Conservation (phyloP, 1,140 invertebrate species). For the Neuroterus valhalla region DNA sequence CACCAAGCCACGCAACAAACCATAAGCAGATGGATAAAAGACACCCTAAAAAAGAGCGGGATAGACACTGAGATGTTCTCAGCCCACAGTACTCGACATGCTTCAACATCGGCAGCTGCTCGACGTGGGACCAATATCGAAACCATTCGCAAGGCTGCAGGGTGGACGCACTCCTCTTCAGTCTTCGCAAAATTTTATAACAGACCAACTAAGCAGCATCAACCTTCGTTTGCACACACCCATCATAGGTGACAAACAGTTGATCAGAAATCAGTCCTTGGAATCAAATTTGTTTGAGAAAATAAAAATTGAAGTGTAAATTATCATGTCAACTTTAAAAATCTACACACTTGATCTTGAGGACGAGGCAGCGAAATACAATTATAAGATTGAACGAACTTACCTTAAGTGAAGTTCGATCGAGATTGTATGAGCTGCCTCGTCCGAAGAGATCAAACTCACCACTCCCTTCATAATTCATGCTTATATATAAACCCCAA, state of each 20-base stretch:
- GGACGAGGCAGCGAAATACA: too few species aligned
- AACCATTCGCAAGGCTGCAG: not conserved
- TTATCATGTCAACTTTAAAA: not conserved
- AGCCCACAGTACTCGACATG: not conserved
- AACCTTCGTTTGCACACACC: not conserved
- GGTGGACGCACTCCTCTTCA: conserved; percentile 26
- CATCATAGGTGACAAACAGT: not conserved
- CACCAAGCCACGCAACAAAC: not conserved
- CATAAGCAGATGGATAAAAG: conserved; percentile 1
- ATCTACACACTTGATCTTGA: not conserved
- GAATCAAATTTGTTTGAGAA: too few species aligned
- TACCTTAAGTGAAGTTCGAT: too few species aligned
- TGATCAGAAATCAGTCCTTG: too few species aligned
- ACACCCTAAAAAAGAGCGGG: not conserved
- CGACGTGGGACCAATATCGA: not conserved
- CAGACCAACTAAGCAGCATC: not conserved
- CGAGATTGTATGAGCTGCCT: too few species aligned
- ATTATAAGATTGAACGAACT: too few species aligned
- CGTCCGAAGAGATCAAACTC: too few species aligned
- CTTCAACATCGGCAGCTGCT: not conserved
- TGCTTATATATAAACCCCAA: too few species aligned
- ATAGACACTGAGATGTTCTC: not conserved
- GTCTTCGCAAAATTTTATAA: conserved; percentile 7
- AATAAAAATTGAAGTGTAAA: not conserved
- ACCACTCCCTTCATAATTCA: too few species aligned